These are phyloP conservation scores for Pseudotriccus pelzelni DNA, from an alignment of 2,797 vertebrate genomes.

Conservation along the genomic window DNA sequence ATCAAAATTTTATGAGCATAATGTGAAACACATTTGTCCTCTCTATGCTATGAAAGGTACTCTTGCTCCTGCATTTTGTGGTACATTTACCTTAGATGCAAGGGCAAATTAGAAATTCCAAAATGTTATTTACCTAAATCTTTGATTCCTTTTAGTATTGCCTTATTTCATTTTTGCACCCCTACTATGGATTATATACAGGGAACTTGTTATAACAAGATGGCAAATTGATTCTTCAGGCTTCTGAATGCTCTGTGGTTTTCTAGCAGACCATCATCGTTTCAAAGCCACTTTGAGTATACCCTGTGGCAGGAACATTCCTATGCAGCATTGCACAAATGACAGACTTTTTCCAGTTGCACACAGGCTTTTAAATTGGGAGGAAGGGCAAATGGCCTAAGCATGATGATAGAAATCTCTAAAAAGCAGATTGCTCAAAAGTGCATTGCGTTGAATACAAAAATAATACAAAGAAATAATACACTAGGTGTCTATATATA, in stretches of 20 bases:
- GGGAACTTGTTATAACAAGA: neutral
- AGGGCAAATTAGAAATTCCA: neutral
- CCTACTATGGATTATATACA: neutral
- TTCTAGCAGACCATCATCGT: neutral
- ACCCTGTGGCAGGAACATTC: neutral
- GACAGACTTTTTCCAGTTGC: neutral
- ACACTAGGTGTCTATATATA: neutral
- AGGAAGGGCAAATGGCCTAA: neutral
- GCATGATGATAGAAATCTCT: neutral
- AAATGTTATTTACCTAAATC: neutral
- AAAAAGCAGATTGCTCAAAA: neutral
- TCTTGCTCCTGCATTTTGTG: neutral
- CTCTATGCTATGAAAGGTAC: neutral
- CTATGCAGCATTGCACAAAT: fast-evolving
- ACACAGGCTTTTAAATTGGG: neutral
- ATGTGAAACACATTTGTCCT: neutral
- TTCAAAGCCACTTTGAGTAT: neutral
- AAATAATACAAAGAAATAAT: neutral
- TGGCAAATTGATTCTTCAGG: neutral
- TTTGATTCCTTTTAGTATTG: neutral
- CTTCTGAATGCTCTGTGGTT: neutral
- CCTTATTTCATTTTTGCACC: neutral
- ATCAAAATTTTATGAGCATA: neutral
- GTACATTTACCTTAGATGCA: neutral
- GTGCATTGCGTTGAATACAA: neutral